Conservation (phyloP, 2,888 invertebrate genomes). For the Julus scanicus region DNA sequence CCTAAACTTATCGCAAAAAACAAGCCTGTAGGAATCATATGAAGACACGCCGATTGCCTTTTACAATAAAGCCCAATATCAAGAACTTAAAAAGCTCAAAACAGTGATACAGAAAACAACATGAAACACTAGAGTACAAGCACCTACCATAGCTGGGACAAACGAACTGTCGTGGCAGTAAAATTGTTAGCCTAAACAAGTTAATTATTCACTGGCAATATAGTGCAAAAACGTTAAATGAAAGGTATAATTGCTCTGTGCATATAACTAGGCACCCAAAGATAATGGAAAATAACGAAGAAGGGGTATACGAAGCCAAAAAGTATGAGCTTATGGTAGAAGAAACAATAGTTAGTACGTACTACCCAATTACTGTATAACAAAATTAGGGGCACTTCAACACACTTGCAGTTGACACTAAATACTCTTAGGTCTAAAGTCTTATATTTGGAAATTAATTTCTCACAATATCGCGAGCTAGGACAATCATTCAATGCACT, state of each 20-base stretch:
- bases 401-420: background rate
- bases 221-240: background rate
- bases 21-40: no score
- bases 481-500: background rate
- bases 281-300: background rate
- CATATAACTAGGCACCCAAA: background rate
- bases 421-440: background rate
- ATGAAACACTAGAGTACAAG: slow-evolving; percentile 6
- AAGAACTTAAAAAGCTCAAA: background rate
- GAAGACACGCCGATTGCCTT: background rate
- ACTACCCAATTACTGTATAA: background rate
- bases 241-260: background rate
- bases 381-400: background rate
- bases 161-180: background rate
- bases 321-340: background rate
- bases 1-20: background rate
- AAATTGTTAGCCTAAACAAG: no score
- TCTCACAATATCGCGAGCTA: background rate
- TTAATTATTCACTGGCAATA: no score
- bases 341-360: background rate
- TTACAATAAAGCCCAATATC: background rate
- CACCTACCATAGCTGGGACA: background rate
- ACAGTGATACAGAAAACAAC: background rate
- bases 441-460: background rate
- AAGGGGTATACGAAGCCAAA: background rate